Conservation (phyloP, 1,140 invertebrate genomes). For the Aphelenchoides avenae region DNA sequence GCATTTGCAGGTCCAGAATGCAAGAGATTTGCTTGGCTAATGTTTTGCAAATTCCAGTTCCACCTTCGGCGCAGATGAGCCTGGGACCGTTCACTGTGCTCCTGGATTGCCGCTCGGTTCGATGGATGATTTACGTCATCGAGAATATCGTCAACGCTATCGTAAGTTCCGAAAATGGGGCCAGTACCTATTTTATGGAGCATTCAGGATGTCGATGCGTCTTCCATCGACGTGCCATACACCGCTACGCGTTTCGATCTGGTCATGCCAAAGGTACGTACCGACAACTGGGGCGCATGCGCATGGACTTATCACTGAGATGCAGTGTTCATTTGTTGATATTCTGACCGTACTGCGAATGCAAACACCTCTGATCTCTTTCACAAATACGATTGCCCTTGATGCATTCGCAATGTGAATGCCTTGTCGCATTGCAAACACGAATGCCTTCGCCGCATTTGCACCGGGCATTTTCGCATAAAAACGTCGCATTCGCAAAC, state of each 20-base stretch:
- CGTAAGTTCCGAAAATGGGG: constrained; percentile 25
- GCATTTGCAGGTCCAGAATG: constrained; percentile 13
- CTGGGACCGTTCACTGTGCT: constrained; percentile 48
- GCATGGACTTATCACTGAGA: no score
- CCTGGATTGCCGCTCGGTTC: constrained; percentile 47
- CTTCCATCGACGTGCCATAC: constrained; percentile 11
- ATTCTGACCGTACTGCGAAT: no score
- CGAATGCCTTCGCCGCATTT: no score
- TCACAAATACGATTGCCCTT: no score
- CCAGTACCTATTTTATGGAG: constrained; percentile 9
- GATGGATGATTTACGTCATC: constrained; percentile 55
- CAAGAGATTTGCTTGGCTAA: constrained; percentile 23
- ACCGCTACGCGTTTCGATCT: constrained; percentile 42
- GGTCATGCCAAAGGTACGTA: constrained; percentile 43
- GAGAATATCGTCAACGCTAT: constrained; percentile 40
- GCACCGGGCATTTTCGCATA: no score
- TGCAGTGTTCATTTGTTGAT: no score
- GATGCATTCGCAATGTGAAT: no score
- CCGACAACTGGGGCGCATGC: no score
- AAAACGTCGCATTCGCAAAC: no score
- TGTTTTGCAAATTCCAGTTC: constrained; percentile 42
- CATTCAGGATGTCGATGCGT: constrained; percentile 14
- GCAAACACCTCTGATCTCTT: no score
- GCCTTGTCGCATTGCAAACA: no score
- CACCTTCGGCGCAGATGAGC: constrained; percentile 35